Percentiles rank a stretch among this genome's conserved stretches.
These are phyloP conservation scores for Fissipunctia ypsillon DNA, from an alignment of 2,888 invertebrate species.

Conservation along the genomic window DNA sequence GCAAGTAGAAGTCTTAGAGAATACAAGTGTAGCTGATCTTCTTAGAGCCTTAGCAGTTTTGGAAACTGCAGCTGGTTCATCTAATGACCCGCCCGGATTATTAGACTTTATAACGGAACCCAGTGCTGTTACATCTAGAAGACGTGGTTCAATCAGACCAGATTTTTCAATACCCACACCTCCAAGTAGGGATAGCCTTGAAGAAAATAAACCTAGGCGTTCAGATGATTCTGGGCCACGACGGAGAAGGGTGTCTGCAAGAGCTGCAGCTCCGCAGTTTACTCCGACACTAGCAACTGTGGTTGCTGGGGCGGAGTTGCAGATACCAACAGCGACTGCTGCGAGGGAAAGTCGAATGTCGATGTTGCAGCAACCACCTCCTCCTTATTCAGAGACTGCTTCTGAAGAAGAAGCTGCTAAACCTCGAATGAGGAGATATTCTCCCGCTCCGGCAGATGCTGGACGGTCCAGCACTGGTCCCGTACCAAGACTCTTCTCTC, in stretches of 20 bases:
- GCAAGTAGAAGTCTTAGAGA: constrained; percentile 93
- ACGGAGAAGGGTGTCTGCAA: constrained; percentile 84
- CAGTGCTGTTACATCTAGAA: constrained; percentile 70
- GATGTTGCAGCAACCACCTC: constrained; percentile 86
- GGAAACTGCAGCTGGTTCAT: constrained; percentile 79
- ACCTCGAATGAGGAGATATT: constrained; percentile 83
- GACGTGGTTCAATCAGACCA: constrained; percentile 82
- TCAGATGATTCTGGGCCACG: constrained; percentile 75
- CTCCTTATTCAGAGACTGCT: constrained; percentile 83
- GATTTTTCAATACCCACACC: constrained; percentile 78
- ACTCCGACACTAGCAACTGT: constrained; percentile 87
- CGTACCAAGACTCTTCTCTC: constrained; percentile 85
- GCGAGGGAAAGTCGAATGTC: constrained; percentile 86
- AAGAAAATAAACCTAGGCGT: constrained; percentile 71
- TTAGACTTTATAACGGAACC: constrained; percentile 77
- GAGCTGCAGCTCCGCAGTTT: constrained; percentile 84
- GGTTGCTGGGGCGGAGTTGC: constrained; percentile 85
- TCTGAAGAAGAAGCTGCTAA: constrained; percentile 76
- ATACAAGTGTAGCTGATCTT: constrained; percentile 95
- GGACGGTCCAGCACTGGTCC: constrained; percentile 82
- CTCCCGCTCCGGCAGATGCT: constrained; percentile 84
- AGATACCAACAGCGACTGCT: constrained; percentile 83
- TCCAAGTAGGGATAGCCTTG: constrained; percentile 73
- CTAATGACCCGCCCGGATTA: constrained; percentile 73
- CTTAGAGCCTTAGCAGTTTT: constrained; percentile 94